phyloP scores from a whole-genome alignment of 1,140 invertebrate genomes.

The Rhyzopertha dominica region DNA sequence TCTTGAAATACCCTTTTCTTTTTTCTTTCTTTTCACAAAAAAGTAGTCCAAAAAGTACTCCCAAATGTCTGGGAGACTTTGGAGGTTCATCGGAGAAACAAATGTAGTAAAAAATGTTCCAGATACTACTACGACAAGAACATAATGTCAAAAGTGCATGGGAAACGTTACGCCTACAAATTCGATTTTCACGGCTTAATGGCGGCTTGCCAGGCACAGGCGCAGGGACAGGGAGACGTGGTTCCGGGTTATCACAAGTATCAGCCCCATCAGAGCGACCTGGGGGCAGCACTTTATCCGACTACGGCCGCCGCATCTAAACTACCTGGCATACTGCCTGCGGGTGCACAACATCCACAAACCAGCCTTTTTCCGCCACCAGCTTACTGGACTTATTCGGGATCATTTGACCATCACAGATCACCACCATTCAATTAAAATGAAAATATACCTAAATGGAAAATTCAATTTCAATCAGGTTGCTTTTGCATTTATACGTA shows the following conservation, averaged over 20 bases:
- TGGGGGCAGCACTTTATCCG: slow-evolving; percentile 43
- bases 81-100: too few relatives aligned
- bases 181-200: slow-evolving; percentile 85
- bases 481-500: too few relatives aligned
- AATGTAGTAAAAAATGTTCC: too few relatives aligned
- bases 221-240: slow-evolving; percentile 42
- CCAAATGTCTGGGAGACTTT: too few relatives aligned
- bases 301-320: slow-evolving; percentile 26
- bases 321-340: slow-evolving; percentile 36
- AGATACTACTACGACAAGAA: slow-evolving; percentile 99
- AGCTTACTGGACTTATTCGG: slow-evolving; percentile 46
- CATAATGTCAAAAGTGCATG: slow-evolving; percentile 92
- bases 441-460: not conserved
- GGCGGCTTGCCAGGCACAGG: slow-evolving; percentile 74
- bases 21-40: too few relatives aligned
- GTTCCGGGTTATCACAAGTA: slow-evolving; percentile 49
- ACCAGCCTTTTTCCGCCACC: slow-evolving; percentile 40
- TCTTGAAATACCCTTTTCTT: too few relatives aligned
- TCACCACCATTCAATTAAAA: slow-evolving; percentile 39
- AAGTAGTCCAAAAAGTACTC: too few relatives aligned
- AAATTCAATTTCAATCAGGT: too few relatives aligned
- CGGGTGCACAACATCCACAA: slow-evolving; percentile 34
- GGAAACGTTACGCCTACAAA: slow-evolving; percentile 89
- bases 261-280: slow-evolving; percentile 42
- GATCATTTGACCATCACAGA: slow-evolving; percentile 44